Base-by-base conservation (phyloP, 2,797 vertebrate genomes). In the Anguilla anguilla region DNA sequence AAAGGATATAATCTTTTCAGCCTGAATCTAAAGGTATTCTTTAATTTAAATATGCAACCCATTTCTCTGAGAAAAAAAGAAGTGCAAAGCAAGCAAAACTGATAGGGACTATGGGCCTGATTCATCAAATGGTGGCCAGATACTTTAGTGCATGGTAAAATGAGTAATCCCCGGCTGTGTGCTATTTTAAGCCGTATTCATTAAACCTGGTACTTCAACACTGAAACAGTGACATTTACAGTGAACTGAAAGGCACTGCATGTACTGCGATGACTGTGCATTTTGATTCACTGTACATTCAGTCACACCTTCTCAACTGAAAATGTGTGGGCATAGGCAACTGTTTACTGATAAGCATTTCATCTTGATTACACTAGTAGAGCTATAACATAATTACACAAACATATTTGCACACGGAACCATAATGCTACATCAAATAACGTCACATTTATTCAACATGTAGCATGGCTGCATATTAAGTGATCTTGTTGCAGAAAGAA, bases 11-110 rank as follows among this genome's bases (percentile, higher is more conserved):
- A 95, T 95, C 94, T 95, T 93, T 94, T 93, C 95, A 95, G 90
- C 94, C 92, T 89, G 93, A 93, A 95, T 95, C 94, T 95, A 93
- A 94, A 96, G 92, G 91, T 94, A 95, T 96, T 96, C 94, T 96
- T 92, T 93, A 92, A 94, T 95, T 95, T 94, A 95, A 85, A 93
- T 93, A 94, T 92, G 94, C 92, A 90, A 85, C 91, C 93, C 92
- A 92, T 95, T 94, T 93, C 93, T 92, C 94, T 93, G 93, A 93
- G 92, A 90, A 88, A 92, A 92, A 84, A 64, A 87, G 92, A 96
- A 95, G 94, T 93, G 95, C 94, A 89, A 94, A 94, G 94, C 92
- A 93, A 95, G 95, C 95, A 95, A 93, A 96, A 95, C 92, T 89
- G 92, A 94, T 93, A 90, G 91, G 88, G 89, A 92, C 91, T 90